A percentile compares a stretch with the other conserved stretches of the same genome.
These are phyloP conservation scores for Apodemia duryi DNA, from an alignment of 2,888 invertebrate species.

Conservation along the genomic window DNA sequence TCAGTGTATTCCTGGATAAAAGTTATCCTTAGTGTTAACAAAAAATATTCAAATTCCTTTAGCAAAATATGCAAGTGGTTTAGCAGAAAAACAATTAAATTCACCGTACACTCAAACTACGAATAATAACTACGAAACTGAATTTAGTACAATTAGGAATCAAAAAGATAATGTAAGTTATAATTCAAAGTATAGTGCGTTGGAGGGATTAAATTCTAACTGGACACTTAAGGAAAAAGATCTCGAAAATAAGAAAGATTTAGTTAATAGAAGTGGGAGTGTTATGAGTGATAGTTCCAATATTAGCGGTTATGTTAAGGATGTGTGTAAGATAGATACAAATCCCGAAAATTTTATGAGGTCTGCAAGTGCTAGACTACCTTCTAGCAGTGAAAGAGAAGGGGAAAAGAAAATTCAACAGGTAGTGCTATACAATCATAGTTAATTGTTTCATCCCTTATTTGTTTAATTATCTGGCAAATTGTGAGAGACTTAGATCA, in stretches of 20 bases:
- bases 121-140: slow-evolving; percentile 67
- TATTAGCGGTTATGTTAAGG: slow-evolving; percentile 59
- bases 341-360: slow-evolving; percentile 84
- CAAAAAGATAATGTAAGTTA: slow-evolving; percentile 56
- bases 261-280: slow-evolving; percentile 67
- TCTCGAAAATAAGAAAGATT: slow-evolving; percentile 59
- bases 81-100: slow-evolving; percentile 68
- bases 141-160: slow-evolving; percentile 46
- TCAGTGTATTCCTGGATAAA: no score
- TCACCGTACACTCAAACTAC: slow-evolving; percentile 63
- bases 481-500: no score
- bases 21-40: no score
- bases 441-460: no score
- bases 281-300: slow-evolving; percentile 73
- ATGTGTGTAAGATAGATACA: slow-evolving; percentile 50
- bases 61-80: slow-evolving; percentile 69
- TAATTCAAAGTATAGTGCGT: slow-evolving; percentile 58
- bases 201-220: slow-evolving; percentile 66
- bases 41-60: slow-evolving; percentile 70
- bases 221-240: slow-evolving; percentile 73
- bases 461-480: no score
- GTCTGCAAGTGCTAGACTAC: slow-evolving; percentile 90
- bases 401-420: slow-evolving; percentile 87
- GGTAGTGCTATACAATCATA: slow-evolving; percentile 52
- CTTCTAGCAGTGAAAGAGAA: slow-evolving; percentile 79